Conservation (phyloP, 2,797 vertebrate species). For the Trematomus bernacchii region DNA sequence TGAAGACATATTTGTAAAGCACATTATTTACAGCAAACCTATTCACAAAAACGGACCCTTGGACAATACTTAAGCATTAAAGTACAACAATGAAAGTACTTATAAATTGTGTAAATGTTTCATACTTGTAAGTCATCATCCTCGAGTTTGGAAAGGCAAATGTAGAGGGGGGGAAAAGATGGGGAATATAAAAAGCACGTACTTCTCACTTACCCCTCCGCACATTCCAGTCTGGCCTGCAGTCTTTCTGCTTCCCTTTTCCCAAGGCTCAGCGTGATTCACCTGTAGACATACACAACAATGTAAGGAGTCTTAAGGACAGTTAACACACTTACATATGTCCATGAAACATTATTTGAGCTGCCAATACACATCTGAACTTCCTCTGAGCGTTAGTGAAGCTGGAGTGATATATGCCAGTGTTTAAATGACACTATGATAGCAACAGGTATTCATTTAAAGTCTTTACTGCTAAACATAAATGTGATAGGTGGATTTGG, state of each 20-base stretch:
- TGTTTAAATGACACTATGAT: too few species aligned
- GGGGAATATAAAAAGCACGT: slow-evolving; percentile 91
- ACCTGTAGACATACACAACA: slow-evolving; percentile 83
- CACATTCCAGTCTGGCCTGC: slow-evolving; percentile 99
- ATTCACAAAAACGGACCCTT: neutral
- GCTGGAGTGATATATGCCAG: too few species aligned
- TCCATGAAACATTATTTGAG: neutral
- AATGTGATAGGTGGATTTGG: too few species aligned
- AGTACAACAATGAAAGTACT: neutral
- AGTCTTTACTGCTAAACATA: too few species aligned
- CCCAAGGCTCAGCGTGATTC: slow-evolving; percentile 97
- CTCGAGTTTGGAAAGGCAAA: neutral
- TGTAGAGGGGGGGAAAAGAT: slow-evolving; percentile 20
- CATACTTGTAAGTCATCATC: neutral
- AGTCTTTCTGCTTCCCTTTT: slow-evolving; percentile 99
- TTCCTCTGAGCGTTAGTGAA: too few species aligned
- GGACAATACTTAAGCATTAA: too few species aligned
- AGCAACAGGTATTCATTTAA: too few species aligned
- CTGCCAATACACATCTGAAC: neutral
- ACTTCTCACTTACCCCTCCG: slow-evolving; percentile 99
- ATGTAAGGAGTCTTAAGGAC: neutral
- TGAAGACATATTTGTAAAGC: slow-evolving; percentile 8
- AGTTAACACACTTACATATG: neutral
- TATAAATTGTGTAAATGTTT: fast-evolving
- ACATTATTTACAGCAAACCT: neutral